phyloP scores from a whole-genome alignment of 2,797 vertebrate species.

The Coilia nasus region DNA sequence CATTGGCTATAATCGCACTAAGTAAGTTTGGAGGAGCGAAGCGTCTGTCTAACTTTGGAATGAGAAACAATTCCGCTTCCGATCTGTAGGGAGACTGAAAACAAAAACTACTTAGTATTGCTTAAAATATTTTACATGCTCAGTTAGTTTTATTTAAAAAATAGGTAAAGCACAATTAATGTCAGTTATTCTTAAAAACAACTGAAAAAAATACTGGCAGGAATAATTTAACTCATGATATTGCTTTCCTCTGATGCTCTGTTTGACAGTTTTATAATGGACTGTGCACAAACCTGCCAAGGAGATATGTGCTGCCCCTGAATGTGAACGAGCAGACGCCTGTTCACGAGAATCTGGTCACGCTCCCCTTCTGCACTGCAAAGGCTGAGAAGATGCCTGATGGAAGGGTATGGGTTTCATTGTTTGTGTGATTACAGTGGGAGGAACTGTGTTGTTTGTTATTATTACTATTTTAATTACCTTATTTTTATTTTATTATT shows the following conservation, averaged over 20 bases:
- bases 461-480: too few species aligned
- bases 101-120: too few species aligned
- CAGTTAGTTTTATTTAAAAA: neutral
- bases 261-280: constrained; percentile 78
- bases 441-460: neutral
- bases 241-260: too few species aligned
- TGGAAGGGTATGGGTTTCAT: constrained; percentile 64
- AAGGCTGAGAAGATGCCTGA: constrained; percentile 76
- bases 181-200: neutral
- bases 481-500: too few species aligned
- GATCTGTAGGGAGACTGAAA: too few species aligned
- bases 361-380: constrained; percentile 74
- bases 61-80: too few species aligned
- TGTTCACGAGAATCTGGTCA: constrained; percentile 78
- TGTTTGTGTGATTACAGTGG: neutral
- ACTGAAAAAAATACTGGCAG: too few species aligned
- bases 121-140: neutral
- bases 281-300: constrained; percentile 77
- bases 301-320: constrained; percentile 88
- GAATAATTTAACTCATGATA: too few species aligned
- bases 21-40: too few species aligned
- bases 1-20: too few species aligned
- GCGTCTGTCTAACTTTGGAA: too few species aligned
- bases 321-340: constrained; percentile 69
- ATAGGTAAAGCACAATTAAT: neutral